Evolutionary conservation across 2,113 vertebrate species (phyloP).

Genomic region (Paedocypris sp.): DNA sequence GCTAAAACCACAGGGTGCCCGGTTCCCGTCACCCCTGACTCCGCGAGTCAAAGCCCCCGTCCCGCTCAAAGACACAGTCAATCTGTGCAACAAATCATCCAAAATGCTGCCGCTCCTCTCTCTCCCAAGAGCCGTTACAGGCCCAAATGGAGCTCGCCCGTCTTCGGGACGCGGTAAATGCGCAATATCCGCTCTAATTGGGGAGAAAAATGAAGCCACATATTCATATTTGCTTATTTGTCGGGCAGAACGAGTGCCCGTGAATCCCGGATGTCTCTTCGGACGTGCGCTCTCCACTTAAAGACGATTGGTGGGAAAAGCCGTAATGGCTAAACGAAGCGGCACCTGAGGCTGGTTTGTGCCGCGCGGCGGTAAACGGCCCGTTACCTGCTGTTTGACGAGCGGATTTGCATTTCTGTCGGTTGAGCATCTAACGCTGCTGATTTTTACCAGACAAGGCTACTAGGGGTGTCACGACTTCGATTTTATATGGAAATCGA

Average conservation of each 20-base stretch:
- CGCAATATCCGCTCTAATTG: conserved; percentile 92
- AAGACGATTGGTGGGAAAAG: conserved; percentile 53
- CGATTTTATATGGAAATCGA: too few relatives aligned
- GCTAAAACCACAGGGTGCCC: conserved; percentile 92
- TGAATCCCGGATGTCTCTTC: conserved; percentile 69
- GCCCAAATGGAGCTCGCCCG: conserved; percentile 81
- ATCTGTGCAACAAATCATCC: conserved; percentile 96
- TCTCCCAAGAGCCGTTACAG: conserved; percentile 82
- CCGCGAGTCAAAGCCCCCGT: conserved; percentile 69
- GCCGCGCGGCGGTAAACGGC: too few relatives aligned
- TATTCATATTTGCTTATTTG: conserved; percentile 45
- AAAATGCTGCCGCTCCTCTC: conserved; percentile 85
- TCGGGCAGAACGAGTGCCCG: conserved; percentile 61
- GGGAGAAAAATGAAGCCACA: conserved; percentile 73
- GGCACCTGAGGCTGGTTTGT: too few relatives aligned
- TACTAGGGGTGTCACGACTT: too few relatives aligned
- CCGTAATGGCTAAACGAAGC: too few relatives aligned
- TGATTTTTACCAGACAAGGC: too few relatives aligned
- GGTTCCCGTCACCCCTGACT: conserved; percentile 85
- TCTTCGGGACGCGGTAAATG: conserved; percentile 96
- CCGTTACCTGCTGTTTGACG: too few relatives aligned
- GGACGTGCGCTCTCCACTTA: conserved; percentile 40
- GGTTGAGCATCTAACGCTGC: too few relatives aligned
- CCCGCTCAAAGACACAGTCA: conserved; percentile 93
- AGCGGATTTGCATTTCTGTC: too few relatives aligned